Evolutionary conservation across 2,113 vertebrate species (phyloP), one percentile per base, ranked within the genome.

Genomic region (Amblyornis subalaris): DNA sequence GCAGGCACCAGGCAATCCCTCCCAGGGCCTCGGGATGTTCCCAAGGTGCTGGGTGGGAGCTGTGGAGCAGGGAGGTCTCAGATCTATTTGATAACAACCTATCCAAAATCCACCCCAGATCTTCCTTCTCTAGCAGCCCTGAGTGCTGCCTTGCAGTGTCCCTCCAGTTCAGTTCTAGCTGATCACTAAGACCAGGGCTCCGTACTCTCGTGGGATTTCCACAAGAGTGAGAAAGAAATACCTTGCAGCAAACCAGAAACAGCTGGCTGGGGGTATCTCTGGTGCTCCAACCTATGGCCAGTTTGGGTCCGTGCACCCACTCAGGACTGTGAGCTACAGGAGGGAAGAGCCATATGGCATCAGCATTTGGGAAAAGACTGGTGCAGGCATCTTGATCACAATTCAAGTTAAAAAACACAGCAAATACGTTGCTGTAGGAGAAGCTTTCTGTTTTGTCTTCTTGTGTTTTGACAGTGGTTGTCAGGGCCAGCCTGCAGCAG

Each of bases 271-370:
- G 23, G 25, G 6, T 55, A 22, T 42, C 25, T 74, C 55, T 3
- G 1, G 10, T 71, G 20, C 20, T 48, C 20, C 55, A 71, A 25
- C 23, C 35, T 54, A 11, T 3, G 15, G n/a, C 25, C 64, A 50
- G 19, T 57, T 71, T 72, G 51, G 21, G 42, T 89, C 28, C 2
- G 2, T 17, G 33, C 0, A 1, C 16, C 10, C 40, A n/a, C 36
- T 33, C 78, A 88, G 47, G 61, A 31, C 45, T 11, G 12, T 33
- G 40, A 65, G 17, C 51, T 58, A 38, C 36, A 66, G 24, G 31
- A 64, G 19, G 17, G 28, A 70, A 33, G 69, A 60, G n/a, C 28
- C 0, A 0, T 14, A 11, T 33, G 36, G 36, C 54, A 38, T 19
- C 50, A 19, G 4, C 12, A 13, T 23, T 26, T 51, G 9, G 17